These are phyloP conservation scores for Lepidostoma basale DNA, from an alignment of 1,140 invertebrate species.

Conservation along the genomic window DNA sequence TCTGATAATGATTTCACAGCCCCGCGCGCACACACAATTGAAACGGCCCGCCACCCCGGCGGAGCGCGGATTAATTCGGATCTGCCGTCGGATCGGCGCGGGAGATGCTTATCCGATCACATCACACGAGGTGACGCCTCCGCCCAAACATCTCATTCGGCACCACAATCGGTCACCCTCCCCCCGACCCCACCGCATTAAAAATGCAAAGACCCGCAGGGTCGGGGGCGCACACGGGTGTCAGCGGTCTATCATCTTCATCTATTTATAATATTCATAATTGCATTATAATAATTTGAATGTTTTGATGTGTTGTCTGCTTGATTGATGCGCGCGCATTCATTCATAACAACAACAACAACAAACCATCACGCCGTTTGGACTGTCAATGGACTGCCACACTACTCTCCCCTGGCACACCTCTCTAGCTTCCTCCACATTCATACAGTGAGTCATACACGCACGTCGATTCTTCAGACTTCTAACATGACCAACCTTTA, in stretches of 20 bases:
- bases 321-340: too few species aligned
- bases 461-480: too few species aligned
- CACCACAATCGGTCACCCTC: slow-evolving; percentile 11
- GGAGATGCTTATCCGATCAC: slow-evolving; percentile 43
- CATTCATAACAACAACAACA: too few species aligned
- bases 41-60: background rate
- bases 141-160: slow-evolving; percentile 32
- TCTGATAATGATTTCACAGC: slow-evolving; percentile 18
- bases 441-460: too few species aligned
- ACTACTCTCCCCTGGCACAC: too few species aligned
- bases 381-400: too few species aligned
- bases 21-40: slow-evolving; percentile 1
- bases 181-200: background rate
- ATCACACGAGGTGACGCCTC: slow-evolving; percentile 49
- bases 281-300: slow-evolving; percentile 1
- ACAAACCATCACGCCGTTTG: too few species aligned
- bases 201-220: slow-evolving; percentile 29
- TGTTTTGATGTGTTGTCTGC: too few species aligned
- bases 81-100: background rate
- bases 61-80: slow-evolving; percentile 17
- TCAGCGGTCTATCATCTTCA: slow-evolving; percentile 20
- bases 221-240: slow-evolving; percentile 5
- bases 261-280: slow-evolving; percentile 13
- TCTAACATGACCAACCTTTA: too few species aligned
- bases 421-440: too few species aligned